Percentiles rank a stretch among this genome's conserved stretches.
phyloP scores from a whole-genome alignment of 37 sponge, comb jelly and placozoan species.

The Hormiphora californensis region DNA sequence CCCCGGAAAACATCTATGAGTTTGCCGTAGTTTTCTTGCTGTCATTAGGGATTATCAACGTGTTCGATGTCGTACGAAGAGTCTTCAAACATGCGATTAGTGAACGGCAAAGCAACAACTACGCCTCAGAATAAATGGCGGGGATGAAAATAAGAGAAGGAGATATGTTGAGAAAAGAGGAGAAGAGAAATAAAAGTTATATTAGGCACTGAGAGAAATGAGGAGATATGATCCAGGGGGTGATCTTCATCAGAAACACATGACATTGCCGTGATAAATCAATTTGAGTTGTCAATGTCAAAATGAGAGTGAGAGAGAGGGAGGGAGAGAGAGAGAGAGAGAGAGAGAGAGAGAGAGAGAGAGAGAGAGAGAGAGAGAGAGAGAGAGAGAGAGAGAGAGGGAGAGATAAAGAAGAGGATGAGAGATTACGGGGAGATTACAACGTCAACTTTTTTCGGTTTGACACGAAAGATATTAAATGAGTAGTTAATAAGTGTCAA shows the following conservation, averaged over 20 bases:
- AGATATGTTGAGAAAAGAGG: background rate
- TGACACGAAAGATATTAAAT: too few relatives aligned
- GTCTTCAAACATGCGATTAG: background rate
- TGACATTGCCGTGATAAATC: too few relatives aligned
- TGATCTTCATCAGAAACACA: too few relatives aligned
- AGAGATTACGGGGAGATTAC: background rate
- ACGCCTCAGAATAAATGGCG: background rate
- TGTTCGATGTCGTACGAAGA: constrained; percentile 1
- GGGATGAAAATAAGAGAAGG: background rate
- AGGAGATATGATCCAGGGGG: too few relatives aligned
- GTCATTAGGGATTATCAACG: background rate
- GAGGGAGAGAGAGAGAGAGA: background rate
- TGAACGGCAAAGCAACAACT: background rate
- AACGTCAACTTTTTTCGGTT: too few relatives aligned
- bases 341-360: background rate
- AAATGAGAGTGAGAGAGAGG: too few relatives aligned
- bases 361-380: background rate
- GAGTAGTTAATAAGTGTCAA: too few relatives aligned
- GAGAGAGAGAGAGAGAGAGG: background rate
- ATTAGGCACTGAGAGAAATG: too few relatives aligned
- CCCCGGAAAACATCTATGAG: constrained; percentile 33
- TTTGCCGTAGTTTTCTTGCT: background rate
- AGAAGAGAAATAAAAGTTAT: background rate
- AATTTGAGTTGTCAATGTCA: too few relatives aligned
- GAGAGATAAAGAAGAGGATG: background rate